Evolutionary conservation across 2,888 invertebrate species (phyloP), one percentile per base, ranked within the genome.

Genomic region (Rugalucina vietnamica): DNA sequence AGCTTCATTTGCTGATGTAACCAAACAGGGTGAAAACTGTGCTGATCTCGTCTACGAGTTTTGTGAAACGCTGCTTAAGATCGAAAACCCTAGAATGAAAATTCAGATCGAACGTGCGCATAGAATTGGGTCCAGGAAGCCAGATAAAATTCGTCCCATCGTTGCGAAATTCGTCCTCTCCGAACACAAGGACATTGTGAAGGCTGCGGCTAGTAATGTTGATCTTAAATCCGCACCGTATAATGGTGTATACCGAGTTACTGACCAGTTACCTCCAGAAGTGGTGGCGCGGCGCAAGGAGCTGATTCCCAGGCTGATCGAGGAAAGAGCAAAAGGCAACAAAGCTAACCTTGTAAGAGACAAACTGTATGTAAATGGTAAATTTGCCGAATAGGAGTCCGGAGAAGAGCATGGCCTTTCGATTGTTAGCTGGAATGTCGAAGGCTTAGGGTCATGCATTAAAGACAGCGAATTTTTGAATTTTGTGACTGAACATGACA

Each of bases 371-470:
- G n/a, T n/a, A n/a, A n/a, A n/a, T n/a, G n/a, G n/a, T n/a, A 43
- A 43, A 18, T 43, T 43, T 18, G 43, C 18, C 18, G 43, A 43
- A 43, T 43, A 21, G 54, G 54, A 54, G 54, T 18, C 10, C n/a
- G 29, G 34, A 57, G 57, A 75, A 75, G 54, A 57, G 75, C 54
- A 24, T 75, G 75, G 54, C 24, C 18, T 65, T 1, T 39, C 37
- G 14, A 29, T 60, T n/a, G 4, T 76, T 4, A 60, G 60, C 18
- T 76, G 76, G 65, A 76, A 76, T 50, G 60, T 76, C 29, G 76
- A 76, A 65, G 76, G 76, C 10, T 18, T 76, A 29, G 57, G 39
- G 0, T 18, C 27, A 12, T 76, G 76, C 57, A 39, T 75, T 32
- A 24, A 75, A 4, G 75, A 75, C 24, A 57, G 54, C 8, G 75